Conservation (phyloP, 2,888 invertebrate genomes). For the Minunthozetes semirufus region DNA sequence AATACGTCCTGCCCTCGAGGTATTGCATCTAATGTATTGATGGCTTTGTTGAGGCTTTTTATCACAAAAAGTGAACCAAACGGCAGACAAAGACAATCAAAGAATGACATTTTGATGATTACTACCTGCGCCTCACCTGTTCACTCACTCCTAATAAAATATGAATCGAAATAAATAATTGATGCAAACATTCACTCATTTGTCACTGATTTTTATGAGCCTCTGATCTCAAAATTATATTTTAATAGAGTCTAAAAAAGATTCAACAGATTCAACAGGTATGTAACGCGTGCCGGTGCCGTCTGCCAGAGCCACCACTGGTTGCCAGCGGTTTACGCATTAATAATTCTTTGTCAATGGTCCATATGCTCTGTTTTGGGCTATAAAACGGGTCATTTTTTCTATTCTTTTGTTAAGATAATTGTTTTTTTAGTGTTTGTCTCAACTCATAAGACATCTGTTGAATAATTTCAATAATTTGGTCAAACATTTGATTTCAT, state of each 20-base stretch:
- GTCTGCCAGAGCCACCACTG: too few species aligned
- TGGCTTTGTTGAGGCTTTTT: conserved; percentile 20
- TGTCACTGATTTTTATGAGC: conserved; percentile 1
- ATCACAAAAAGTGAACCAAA: conserved; percentile 22
- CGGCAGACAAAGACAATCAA: conserved; percentile 13
- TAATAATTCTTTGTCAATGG: not conserved
- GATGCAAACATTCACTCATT: conserved; percentile 5
- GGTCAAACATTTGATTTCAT: too few species aligned
- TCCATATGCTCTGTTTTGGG: not conserved
- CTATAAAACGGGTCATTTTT: not conserved
- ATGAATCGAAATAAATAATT: not conserved
- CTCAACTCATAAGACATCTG: too few species aligned
- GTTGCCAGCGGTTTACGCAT: not conserved
- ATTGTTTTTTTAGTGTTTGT: not conserved
- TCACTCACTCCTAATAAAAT: not conserved
- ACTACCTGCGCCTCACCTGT: not conserved
- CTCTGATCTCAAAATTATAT: not conserved
- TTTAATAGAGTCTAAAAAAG: not conserved
- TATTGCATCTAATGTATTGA: not conserved
- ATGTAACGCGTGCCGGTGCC: conserved; percentile 5
- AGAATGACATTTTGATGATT: conserved; percentile 8
- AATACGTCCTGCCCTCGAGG: conserved; percentile 19
- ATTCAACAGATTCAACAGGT: not conserved
- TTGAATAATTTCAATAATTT: too few species aligned
- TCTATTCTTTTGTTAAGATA: not conserved